Evolutionary conservation across 2,797 vertebrate species (phyloP), one percentile per base, ranked within the genome.

Genomic region (Pogonophryne albipinna): DNA sequence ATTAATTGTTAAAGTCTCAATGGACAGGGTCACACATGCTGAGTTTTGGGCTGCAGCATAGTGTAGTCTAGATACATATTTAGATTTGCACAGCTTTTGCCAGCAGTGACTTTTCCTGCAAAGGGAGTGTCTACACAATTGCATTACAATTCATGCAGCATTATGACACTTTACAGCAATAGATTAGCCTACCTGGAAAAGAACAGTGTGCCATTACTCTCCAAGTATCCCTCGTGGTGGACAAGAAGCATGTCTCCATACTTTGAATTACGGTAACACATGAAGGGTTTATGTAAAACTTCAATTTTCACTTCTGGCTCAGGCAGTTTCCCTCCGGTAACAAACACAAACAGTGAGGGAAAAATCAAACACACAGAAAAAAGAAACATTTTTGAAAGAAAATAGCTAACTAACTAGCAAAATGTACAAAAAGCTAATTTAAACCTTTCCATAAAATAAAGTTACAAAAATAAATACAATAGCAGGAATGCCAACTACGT

Each of bases 191-290:
- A 99, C 98, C 97, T 99, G 87, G 97, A 98, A 83, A 98, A 95
- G 86, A 99, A 99, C 78, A 95, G 84, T 9, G 97, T 96, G 60
- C 97, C 98, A n/a, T 99, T 97, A 75, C 93, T 97, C 88, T 97
- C 95, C 89, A 99, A 76, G 86, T 87, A 98, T 38, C 97, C 98
- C 2, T 98, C 96, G 77, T 96, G 97, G 88, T 99, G 97, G 9
- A 99, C 95, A 75, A 98, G 90, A 93, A 99, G 93, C 94, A 97
- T 93, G 62, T 99, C 98, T 55, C 98, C 97, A 80, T 96, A 95
- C 78, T 98, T 98, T 15, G 95, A 96, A 80, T 93, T 96, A 50
- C 97, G 94, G 64, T 95, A 95, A 90, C 98, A 99, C 79, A 97
- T 80, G 74, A 98, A 96, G 0, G 98, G 97, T 87, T 97, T 97